phyloP scores from a whole-genome alignment of 2,888 invertebrate genomes.

The Phengaris arion region DNA sequence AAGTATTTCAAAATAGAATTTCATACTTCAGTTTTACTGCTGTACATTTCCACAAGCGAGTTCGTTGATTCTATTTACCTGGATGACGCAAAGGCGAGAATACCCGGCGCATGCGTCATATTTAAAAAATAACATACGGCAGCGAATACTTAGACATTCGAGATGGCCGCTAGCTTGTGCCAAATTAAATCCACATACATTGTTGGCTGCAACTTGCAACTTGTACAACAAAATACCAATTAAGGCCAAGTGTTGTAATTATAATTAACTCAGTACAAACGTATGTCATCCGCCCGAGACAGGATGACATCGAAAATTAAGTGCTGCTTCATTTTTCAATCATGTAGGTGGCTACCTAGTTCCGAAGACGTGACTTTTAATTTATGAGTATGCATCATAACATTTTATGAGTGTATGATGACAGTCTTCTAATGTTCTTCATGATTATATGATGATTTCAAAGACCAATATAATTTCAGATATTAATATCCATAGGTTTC shows the following conservation, averaged over 20 bases:
- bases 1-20: conserved; percentile 2
- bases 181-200: conserved; percentile 42
- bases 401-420: not conserved
- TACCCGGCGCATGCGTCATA: conserved; percentile 53
- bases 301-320: conserved; percentile 24
- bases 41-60: conserved; percentile 33
- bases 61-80: conserved; percentile 48
- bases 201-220: conserved; percentile 24
- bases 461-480: not conserved
- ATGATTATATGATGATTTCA: conserved; percentile 5
- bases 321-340: conserved; percentile 27
- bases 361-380: conserved; percentile 25
- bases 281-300: conserved; percentile 9
- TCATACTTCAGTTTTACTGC: not conserved
- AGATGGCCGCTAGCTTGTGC: conserved; percentile 46
- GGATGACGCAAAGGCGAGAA: conserved; percentile 48
- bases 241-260: conserved; percentile 23
- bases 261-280: conserved; percentile 14
- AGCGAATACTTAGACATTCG: conserved; percentile 47
- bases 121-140: conserved; percentile 49
- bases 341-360: conserved; percentile 29
- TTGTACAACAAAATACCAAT: conserved; percentile 19
- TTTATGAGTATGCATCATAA: conserved; percentile 5
- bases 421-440: conserved; percentile 1
- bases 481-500: not conserved